phyloP scores from a whole-genome alignment of 2,113 vertebrate genomes.

The Alethe castanea region DNA sequence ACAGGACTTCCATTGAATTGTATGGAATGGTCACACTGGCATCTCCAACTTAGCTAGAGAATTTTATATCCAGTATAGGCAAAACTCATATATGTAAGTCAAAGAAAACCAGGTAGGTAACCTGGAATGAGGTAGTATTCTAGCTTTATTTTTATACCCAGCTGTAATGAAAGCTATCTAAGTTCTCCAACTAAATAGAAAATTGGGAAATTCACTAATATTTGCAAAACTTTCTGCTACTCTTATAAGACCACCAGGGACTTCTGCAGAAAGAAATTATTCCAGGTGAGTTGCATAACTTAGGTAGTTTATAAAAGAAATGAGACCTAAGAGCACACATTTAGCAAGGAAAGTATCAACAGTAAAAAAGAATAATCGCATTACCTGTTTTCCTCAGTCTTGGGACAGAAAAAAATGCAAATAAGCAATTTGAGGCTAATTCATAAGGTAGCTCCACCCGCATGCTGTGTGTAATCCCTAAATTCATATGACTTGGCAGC shows the following conservation, averaged over 20 bases:
- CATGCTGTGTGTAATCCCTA: background rate
- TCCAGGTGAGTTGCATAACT: accelerated
- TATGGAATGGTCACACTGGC: background rate
- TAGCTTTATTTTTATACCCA: background rate
- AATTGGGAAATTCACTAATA: background rate
- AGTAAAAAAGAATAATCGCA: background rate
- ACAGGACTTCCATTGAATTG: background rate
- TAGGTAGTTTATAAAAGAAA: background rate
- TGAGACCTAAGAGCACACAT: accelerated
- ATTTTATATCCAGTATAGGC: background rate
- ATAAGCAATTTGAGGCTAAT: background rate
- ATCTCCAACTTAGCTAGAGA: background rate
- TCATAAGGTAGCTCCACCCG: background rate
- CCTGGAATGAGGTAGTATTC: background rate
- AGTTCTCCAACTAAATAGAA: background rate
- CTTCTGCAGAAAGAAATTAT: background rate
- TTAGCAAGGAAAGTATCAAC: background rate
- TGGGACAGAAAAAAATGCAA: background rate
- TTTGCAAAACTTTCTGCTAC: background rate
- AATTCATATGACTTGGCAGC: background rate
- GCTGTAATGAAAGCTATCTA: background rate
- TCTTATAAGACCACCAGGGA: background rate
- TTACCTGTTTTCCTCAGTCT: background rate
- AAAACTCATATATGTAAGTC: background rate
- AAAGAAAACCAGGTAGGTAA: background rate